Evolutionary conservation across 2,888 invertebrate species (phyloP), one percentile per base, ranked within the genome.

Genomic region (Caenorhabditis sp.): DNA sequence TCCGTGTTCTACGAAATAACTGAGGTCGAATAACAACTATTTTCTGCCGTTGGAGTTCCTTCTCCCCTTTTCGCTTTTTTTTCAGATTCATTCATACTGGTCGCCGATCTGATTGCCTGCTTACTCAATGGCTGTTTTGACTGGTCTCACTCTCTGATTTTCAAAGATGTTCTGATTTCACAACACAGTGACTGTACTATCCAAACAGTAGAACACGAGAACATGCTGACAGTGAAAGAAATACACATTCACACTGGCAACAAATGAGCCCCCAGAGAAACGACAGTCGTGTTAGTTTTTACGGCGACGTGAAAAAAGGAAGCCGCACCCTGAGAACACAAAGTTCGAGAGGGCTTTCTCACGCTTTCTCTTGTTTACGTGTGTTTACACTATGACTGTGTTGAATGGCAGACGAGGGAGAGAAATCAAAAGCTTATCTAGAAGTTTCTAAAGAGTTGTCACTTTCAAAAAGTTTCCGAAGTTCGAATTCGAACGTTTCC

Each of bases 291-390:
- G 68, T 77, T 69, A 69, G 76, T 26, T 77, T 73, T 69, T 10
- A 58, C 38, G 76, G 38, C 49, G 61, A 76, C 76, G 76, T 77
- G 77, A 63, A 64, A 76, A 51, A 51, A 51, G 28, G 63, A 54
- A 54, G 54, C 77, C 77, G 77, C 77, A 77, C 77, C 77, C 28
- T 69, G 77, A 63, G 77, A 77, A 77, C 49, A 77, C 70, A 70
- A 79, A 79, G 79, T 79, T 79, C 79, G 79, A 56, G 64, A 69
- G 56, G 64, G 79, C 63, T 70, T 79, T 79, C 79, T 79, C 79
- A 79, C 70, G 79, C 70, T 26, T 77, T 56, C 47, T 35, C 35
- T 41, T 70, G 56, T 70, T 69, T 54, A 64, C 69, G 47, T 10
- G 38, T 77, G 63, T 77, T 77, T 77, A 54, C 61, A 41, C 44